Conservation (phyloP, 2,888 invertebrate species). For the Monochamus alternatus region DNA sequence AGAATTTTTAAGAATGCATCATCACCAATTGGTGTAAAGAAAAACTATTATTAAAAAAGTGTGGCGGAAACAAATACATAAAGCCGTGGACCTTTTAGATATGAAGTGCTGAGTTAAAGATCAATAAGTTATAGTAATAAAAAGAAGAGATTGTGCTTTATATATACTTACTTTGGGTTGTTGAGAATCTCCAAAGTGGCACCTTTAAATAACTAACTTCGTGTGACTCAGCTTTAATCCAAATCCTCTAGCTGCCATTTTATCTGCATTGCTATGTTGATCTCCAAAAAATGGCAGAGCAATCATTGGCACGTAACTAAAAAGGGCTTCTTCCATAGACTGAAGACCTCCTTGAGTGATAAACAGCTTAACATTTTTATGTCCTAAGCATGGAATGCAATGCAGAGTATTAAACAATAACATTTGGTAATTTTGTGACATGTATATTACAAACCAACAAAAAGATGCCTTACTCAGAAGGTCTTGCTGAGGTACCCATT, state of each 20-base stretch:
- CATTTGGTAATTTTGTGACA: too few species aligned
- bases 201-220: slow-evolving; percentile 52
- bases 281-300: slow-evolving; percentile 67
- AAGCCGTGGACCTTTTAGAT: too few species aligned
- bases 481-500: slow-evolving; percentile 68
- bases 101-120: too few species aligned
- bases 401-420: too few species aligned
- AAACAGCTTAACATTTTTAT: slow-evolving; percentile 48
- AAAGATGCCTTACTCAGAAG: slow-evolving; percentile 59
- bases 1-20: too few species aligned
- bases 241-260: slow-evolving; percentile 53
- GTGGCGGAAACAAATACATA: too few species aligned
- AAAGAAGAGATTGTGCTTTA: too few species aligned
- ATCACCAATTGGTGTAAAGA: too few species aligned
- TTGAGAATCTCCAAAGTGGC: slow-evolving; percentile 59
- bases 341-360: slow-evolving; percentile 61
- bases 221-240: slow-evolving; percentile 51
- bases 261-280: slow-evolving; percentile 55
- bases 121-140: too few species aligned
- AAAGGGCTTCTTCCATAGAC: slow-evolving; percentile 68
- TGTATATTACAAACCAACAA: too few species aligned
- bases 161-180: slow-evolving; percentile 54
- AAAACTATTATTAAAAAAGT: too few species aligned
- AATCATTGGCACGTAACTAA: slow-evolving; percentile 67
- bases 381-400: slow-evolving; percentile 28